phyloP scores from a whole-genome alignment of 2,888 invertebrate species.

The Lithophane semibrunnea region DNA sequence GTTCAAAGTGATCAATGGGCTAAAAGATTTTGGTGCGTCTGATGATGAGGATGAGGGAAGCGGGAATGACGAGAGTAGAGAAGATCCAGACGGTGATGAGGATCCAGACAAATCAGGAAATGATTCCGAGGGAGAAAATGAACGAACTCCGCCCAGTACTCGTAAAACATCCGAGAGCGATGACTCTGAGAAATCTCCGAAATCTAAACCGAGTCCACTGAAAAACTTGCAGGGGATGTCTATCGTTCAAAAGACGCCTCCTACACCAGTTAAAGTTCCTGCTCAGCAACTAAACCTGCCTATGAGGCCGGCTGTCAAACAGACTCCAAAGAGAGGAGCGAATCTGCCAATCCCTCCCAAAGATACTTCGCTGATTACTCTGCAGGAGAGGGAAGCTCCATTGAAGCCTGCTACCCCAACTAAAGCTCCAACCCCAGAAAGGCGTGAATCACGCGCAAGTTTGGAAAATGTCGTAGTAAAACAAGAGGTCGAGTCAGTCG shows the following conservation, averaged over 20 bases:
- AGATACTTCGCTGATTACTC: conserved; percentile 65
- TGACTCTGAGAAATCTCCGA: conserved; percentile 65
- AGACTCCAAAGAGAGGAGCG: conserved; percentile 84
- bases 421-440: conserved; percentile 64
- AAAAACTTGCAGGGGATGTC: conserved; percentile 75
- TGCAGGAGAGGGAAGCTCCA: conserved; percentile 41
- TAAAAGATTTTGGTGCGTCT: conserved; percentile 86
- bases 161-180: conserved; percentile 73
- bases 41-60: conserved; percentile 84
- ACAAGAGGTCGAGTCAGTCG: conserved; percentile 77
- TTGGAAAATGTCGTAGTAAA: conserved; percentile 82
- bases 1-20: conserved; percentile 86
- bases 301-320: conserved; percentile 82
- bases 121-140: conserved; percentile 74
- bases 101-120: conserved; percentile 72
- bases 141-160: conserved; percentile 51
- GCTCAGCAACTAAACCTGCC: conserved; percentile 68
- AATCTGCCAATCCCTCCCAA: conserved; percentile 73
- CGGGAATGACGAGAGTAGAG: conserved; percentile 77
- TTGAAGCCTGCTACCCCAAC: conserved; percentile 24
- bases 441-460: conserved; percentile 72
- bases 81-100: conserved; percentile 75
- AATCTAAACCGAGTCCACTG: conserved; percentile 57
- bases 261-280: conserved; percentile 65
- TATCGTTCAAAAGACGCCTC: conserved; percentile 68